Percentiles rank a stretch among this genome's conserved stretches.
Evolutionary conservation across 2,888 invertebrate species (phyloP).

Genomic region (Macropis europaea): DNA sequence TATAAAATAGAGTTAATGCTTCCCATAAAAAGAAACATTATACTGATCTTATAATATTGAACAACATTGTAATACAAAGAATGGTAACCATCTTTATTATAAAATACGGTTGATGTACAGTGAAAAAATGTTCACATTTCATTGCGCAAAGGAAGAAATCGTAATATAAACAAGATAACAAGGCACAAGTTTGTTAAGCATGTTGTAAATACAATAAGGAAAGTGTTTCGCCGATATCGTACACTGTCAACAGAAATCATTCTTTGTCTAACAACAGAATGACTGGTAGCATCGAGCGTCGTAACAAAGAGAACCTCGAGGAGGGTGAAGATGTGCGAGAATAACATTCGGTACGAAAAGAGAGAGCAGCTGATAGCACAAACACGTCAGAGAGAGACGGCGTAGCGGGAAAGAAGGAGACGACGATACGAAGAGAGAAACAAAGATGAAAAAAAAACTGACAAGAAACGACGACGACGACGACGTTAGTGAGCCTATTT

Average conservation of each 20-base stretch:
- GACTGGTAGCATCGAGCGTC: background rate
- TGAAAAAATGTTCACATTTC: background rate
- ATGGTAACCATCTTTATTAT: background rate
- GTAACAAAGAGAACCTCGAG: conserved; percentile 31
- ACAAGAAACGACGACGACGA: too few relatives aligned
- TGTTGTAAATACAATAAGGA: background rate
- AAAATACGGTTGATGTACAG: background rate
- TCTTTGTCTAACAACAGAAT: background rate
- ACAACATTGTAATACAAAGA: background rate
- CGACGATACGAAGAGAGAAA: conserved; percentile 11
- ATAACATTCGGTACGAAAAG: conserved; percentile 23
- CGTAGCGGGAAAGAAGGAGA: conserved; percentile 13
- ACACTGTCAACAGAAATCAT: background rate
- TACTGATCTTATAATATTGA: background rate
- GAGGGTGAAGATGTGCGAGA: conserved; percentile 8
- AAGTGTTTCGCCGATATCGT: background rate
- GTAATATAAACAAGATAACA: background rate
- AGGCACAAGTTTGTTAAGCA: background rate
- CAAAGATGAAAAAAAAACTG: conserved; percentile 2
- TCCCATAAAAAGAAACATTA: too few relatives aligned
- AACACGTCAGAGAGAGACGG: conserved; percentile 17
- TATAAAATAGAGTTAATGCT: background rate
- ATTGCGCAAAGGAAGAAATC: background rate
- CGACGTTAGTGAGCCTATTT: conserved; percentile 46
- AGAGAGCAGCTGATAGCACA: conserved; percentile 45